Evolutionary conservation across 1,140 invertebrate species (phyloP).

Genomic region (Hormaphis cornu): DNA sequence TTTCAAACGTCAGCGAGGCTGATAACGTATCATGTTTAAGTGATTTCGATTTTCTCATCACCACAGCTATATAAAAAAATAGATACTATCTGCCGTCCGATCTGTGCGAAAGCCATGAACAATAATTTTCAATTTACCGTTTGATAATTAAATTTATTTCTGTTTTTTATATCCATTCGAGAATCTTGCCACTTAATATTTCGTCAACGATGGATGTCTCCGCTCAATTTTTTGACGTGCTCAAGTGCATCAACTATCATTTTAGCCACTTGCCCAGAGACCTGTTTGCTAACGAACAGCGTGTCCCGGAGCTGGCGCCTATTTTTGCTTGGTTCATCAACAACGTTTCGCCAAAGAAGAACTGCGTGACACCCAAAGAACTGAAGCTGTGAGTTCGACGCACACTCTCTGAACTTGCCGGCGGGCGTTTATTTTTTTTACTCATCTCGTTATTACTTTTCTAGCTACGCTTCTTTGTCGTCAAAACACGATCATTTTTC

Average conservation of each 20-base stretch:
- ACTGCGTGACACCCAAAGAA: slow-evolving; percentile 7
- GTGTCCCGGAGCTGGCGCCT: not conserved
- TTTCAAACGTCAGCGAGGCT: no score
- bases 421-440: no score
- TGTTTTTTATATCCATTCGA: no score
- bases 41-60: no score
- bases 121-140: no score
- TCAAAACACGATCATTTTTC: not conserved
- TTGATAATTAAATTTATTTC: no score
- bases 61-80: no score
- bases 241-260: not conserved
- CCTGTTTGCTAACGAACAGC: not conserved
- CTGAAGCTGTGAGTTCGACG: not conserved
- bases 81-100: no score
- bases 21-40: no score
- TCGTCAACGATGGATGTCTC: not conserved
- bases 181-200: no score
- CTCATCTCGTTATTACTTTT: not conserved
- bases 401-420: no score
- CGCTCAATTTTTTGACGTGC: not conserved
- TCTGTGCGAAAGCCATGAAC: no score
- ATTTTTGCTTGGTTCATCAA: not conserved
- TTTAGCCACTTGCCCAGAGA: slow-evolving; percentile 2
- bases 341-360: not conserved
- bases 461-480: not conserved